Evolutionary conservation across 2,888 invertebrate species (phyloP), one percentile per base, ranked within the genome.

Genomic region (Hoplodrina blanda): DNA sequence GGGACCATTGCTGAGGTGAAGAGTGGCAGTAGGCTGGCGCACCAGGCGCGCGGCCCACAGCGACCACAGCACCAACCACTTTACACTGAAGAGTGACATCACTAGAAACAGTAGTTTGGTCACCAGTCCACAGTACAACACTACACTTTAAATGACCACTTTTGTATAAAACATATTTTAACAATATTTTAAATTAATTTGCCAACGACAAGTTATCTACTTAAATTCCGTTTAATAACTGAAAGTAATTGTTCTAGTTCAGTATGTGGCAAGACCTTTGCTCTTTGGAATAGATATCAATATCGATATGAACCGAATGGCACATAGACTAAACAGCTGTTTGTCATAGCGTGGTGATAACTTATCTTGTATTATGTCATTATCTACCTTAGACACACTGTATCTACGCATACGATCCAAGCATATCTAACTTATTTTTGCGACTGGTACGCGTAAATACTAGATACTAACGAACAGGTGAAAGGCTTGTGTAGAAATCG

Each of bases 21-120:
- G 79, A 56, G 85, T 82, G 20, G 67, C 55, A 46, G 93, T 91
- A 50, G 91, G 93, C 85, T 94, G 94, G n/a, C 89, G 90, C 69
- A 92, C 90, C 78, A 94, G 68, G 53, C 93, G 88, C 1, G 89
- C 91, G 13, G 91, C 91, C 93, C 94, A 93, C 57, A 95, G 85
- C 57, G 94, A 90, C 94, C 93, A 93, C 69, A 95, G 79, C 74
- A 95, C 89, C 75, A 92, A 10, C 95, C 94, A 94, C 71, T 92
- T 92, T 4, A 54, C 55, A 65, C 75, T 77, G 13, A 62, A 61
- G 5, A 52, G 20, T 2, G 56, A 56, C 73, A 78, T 67, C 66
- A 69, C 63, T 10, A 25, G 25, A 25, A 2, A 52, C 13, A 44
- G 46, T 20, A 15, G 13, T 41, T 20, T 11, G 25, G 1, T 41